phyloP scores from a whole-genome alignment of 1,140 invertebrate genomes.

The Lerema accius region DNA sequence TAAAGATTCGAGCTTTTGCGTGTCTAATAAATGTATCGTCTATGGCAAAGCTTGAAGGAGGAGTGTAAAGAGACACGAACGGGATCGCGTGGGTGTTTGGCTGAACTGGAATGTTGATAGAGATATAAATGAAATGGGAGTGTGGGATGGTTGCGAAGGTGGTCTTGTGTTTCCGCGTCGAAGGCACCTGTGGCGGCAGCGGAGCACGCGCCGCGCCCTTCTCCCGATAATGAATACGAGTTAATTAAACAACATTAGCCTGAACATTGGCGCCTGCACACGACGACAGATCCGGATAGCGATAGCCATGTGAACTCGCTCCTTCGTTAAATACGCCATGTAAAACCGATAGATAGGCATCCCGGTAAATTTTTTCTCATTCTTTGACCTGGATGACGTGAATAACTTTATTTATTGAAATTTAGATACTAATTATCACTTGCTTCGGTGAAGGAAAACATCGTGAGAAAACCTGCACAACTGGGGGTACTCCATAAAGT shows the following conservation, averaged over 20 bases:
- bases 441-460: too few species aligned
- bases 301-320: constrained; percentile 62
- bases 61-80: constrained; percentile 26
- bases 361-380: constrained; percentile 32
- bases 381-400: constrained; percentile 8
- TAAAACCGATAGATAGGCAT: constrained; percentile 57
- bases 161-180: constrained; percentile 51
- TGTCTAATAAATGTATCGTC: constrained; percentile 33
- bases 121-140: constrained; percentile 37
- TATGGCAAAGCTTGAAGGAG: constrained; percentile 17
- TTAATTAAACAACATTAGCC: constrained; percentile 80
- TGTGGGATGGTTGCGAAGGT: constrained; percentile 46
- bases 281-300: constrained; percentile 61
- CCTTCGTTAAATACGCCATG: constrained; percentile 62
- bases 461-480: too few species aligned
- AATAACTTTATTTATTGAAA: too few species aligned
- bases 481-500: too few species aligned
- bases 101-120: constrained; percentile 37
- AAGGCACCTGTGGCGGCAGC: constrained; percentile 56
- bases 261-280: constrained; percentile 73
- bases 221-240: constrained; percentile 76
- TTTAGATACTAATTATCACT: too few species aligned
- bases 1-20: constrained; percentile 23
- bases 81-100: constrained; percentile 32
- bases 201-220: constrained; percentile 51